Evolutionary conservation across 2,888 invertebrate genomes (phyloP).

Genomic region (Eupithecia pulchellata): DNA sequence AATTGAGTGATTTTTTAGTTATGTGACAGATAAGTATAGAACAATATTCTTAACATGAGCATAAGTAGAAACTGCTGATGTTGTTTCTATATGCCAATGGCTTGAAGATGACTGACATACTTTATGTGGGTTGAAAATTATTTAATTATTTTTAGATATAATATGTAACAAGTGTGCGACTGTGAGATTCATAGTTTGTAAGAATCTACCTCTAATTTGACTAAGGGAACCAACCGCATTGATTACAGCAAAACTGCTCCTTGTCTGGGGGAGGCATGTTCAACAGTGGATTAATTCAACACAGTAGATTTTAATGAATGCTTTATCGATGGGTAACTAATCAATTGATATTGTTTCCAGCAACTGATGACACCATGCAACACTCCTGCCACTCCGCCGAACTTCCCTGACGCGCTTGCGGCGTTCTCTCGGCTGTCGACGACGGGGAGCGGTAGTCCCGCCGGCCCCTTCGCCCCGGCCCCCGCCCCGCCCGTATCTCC

Average conservation of each 20-base stretch:
- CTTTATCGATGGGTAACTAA: background rate
- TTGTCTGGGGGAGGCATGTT: background rate
- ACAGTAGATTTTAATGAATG: too few relatives aligned
- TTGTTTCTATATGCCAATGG: too few relatives aligned
- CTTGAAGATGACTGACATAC: too few relatives aligned
- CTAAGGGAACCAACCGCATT: background rate
- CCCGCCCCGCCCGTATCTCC: constrained; percentile 76
- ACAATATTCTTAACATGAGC: background rate
- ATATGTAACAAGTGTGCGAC: background rate
- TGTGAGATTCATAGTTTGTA: background rate
- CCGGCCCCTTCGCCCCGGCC: constrained; percentile 57
- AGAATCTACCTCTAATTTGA: background rate
- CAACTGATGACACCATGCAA: constrained; percentile 96
- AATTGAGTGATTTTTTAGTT: too few relatives aligned
- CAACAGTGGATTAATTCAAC: background rate
- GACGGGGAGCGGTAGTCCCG: constrained; percentile 80
- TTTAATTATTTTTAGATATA: background rate
- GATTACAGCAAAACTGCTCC: background rate
- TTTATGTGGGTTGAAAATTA: background rate
- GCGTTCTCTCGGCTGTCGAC: constrained; percentile 96
- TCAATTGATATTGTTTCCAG: constrained; percentile 55
- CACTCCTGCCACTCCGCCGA: constrained; percentile 97
- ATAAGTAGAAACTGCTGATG: background rate
- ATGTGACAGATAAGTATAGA: too few relatives aligned
- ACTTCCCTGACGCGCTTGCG: constrained; percentile 95